Percentiles rank a stretch among this genome's conserved stretches.
These are phyloP conservation scores for Melinaea marsaeus DNA, from an alignment of 2,888 invertebrate species.

Conservation along the genomic window DNA sequence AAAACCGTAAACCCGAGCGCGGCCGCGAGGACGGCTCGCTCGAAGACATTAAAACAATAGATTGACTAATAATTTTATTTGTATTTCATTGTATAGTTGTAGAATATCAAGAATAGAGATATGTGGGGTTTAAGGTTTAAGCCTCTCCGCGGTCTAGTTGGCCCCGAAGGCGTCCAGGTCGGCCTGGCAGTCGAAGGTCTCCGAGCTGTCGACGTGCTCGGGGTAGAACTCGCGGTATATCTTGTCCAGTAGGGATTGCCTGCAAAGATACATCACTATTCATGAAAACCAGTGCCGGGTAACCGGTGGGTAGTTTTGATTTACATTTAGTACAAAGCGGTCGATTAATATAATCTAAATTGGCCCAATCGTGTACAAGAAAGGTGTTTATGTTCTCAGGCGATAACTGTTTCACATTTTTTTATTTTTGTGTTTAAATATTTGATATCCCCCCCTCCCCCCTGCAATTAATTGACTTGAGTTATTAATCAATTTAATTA, in stretches of 20 bases:
- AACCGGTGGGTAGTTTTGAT: too few species aligned
- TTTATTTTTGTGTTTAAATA: too few species aligned
- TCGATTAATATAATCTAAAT: too few species aligned
- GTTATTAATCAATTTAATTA: too few species aligned
- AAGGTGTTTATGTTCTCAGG: too few species aligned
- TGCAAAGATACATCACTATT: conserved; percentile 50
- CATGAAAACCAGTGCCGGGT: not conserved
- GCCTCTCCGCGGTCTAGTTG: conserved; percentile 45
- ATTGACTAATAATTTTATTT: conserved; percentile 14
- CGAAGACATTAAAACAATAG: conserved; percentile 36
- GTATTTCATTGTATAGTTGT: conserved; percentile 14
- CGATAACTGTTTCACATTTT: too few species aligned
- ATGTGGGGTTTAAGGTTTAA: conserved; percentile 24
- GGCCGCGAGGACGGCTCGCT: not conserved
- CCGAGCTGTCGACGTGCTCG: conserved; percentile 82
- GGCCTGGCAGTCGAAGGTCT: conserved; percentile 68
- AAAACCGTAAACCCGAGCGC: conserved; percentile 16
- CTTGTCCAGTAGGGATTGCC: conserved; percentile 87
- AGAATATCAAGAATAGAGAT: conserved; percentile 29
- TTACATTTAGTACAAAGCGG: too few species aligned
- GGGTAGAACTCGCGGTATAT: conserved; percentile 89
- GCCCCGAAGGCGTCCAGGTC: conserved; percentile 59
- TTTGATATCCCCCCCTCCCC: too few species aligned
- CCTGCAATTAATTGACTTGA: too few species aligned
- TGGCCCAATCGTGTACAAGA: too few species aligned